phyloP scores from a whole-genome alignment of 2,113 vertebrate genomes.

The Elephantulus edwardii region DNA sequence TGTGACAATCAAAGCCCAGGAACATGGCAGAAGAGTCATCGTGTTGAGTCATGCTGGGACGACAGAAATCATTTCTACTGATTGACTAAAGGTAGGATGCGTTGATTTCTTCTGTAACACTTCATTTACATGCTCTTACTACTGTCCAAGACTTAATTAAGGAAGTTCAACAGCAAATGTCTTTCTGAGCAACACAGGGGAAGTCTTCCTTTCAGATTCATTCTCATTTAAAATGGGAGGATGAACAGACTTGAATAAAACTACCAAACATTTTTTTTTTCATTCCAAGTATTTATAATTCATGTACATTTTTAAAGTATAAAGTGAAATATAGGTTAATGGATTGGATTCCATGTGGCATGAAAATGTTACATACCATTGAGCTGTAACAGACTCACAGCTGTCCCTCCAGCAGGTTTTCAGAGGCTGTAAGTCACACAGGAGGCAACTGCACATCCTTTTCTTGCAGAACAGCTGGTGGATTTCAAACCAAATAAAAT shows the following conservation, averaged over 20 bases:
- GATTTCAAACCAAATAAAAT: conserved; percentile 33
- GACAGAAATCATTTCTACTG: neutral
- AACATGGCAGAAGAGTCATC: neutral
- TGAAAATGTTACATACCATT: conserved; percentile 37
- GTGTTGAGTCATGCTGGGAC: neutral
- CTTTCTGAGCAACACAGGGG: neutral
- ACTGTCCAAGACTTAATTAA: neutral
- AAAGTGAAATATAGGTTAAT: conserved; percentile 3
- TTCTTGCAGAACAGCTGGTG: too few species aligned
- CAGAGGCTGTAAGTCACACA: too few species aligned
- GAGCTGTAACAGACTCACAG: too few species aligned
- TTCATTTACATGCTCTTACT: neutral
- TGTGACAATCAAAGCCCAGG: neutral
- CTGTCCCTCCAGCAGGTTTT: too few species aligned
- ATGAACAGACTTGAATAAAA: neutral
- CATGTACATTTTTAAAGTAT: conserved; percentile 22
- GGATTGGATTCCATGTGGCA: neutral
- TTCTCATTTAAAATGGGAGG: neutral
- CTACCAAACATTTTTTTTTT: neutral
- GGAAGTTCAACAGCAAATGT: neutral
- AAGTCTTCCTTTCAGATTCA: neutral
- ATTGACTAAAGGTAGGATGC: neutral
- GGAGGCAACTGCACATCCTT: too few species aligned
- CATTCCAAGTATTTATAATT: neutral
- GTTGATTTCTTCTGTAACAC: neutral